A percentile compares a stretch with the other conserved stretches of the same genome.
Conservation (phyloP, 2,113 vertebrate genomes). For the Myrmecobius fasciatus region DNA sequence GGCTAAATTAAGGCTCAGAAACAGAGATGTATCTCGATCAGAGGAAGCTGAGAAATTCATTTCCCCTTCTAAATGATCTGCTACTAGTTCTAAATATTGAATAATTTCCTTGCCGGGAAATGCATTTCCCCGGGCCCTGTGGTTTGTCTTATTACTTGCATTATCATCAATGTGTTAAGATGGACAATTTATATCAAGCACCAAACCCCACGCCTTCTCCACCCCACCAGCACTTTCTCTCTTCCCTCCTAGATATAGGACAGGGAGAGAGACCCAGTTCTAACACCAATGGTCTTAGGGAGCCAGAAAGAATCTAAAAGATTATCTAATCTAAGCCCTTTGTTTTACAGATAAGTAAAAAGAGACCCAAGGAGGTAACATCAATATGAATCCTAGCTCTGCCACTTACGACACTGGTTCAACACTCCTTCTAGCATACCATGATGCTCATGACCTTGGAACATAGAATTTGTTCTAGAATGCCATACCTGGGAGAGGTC, state of each 20-base stretch:
- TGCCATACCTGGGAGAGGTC: neutral
- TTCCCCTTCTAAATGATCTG: slow-evolving; percentile 71
- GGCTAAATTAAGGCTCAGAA: slow-evolving; percentile 51
- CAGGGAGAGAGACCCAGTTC: neutral
- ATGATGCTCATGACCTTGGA: neutral
- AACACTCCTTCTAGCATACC: neutral
- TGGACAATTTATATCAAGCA: neutral
- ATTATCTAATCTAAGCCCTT: neutral
- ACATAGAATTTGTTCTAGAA: too few species aligned
- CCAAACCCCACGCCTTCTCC: neutral
- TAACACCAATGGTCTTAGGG: neutral
- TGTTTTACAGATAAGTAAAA: neutral
- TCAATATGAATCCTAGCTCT: neutral
- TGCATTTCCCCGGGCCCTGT: slow-evolving; percentile 27
- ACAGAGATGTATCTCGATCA: slow-evolving; percentile 71
- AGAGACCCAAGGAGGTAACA: neutral
- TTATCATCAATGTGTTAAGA: neutral
- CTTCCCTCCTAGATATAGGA: neutral
- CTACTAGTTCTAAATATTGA: slow-evolving; percentile 74
- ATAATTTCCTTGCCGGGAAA: slow-evolving; percentile 71
- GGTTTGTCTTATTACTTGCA: neutral
- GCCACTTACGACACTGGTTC: neutral
- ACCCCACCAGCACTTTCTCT: neutral
- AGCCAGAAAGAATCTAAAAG: neutral
- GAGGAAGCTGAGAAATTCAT: slow-evolving; percentile 75